Conservation (phyloP, 2,888 invertebrate genomes). For the Subacronicta megacephala region DNA sequence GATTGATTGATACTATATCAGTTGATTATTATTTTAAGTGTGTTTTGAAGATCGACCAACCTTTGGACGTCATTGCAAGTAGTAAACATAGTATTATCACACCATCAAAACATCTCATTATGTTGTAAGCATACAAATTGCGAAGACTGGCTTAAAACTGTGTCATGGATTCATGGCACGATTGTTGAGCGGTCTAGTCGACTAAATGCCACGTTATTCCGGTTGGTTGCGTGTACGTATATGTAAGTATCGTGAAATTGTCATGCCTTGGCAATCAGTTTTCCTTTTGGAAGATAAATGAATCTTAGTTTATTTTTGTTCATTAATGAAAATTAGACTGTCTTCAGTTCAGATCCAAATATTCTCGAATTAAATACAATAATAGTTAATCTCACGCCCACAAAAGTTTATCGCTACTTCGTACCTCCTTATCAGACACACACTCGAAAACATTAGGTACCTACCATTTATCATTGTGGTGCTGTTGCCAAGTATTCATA, state of each 20-base stretch:
- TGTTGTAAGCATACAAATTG: background rate
- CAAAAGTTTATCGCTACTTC: slow-evolving; percentile 20
- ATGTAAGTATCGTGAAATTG: background rate
- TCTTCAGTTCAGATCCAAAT: background rate
- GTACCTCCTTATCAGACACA: slow-evolving; percentile 28
- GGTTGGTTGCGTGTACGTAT: background rate
- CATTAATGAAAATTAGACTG: background rate
- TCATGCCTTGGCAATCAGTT: no score
- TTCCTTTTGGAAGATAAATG: no score
- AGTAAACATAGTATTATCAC: no score
- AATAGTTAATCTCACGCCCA: slow-evolving; percentile 16
- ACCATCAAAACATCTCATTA: no score
- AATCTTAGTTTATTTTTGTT: no score
- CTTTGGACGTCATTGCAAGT: no score
- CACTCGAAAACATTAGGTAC: slow-evolving; percentile 11
- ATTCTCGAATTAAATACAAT: background rate
- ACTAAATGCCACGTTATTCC: background rate
- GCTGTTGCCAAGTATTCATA: slow-evolving; percentile 54
- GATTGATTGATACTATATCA: no score
- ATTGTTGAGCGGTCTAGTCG: background rate
- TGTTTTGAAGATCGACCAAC: no score
- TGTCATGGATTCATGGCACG: slow-evolving; percentile 1
- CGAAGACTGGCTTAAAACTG: background rate
- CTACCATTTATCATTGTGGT: slow-evolving; percentile 22
- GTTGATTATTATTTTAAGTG: no score